These are phyloP conservation scores for Rhinella marina DNA, from an alignment of 2,797 vertebrate genomes.

Conservation along the genomic window DNA sequence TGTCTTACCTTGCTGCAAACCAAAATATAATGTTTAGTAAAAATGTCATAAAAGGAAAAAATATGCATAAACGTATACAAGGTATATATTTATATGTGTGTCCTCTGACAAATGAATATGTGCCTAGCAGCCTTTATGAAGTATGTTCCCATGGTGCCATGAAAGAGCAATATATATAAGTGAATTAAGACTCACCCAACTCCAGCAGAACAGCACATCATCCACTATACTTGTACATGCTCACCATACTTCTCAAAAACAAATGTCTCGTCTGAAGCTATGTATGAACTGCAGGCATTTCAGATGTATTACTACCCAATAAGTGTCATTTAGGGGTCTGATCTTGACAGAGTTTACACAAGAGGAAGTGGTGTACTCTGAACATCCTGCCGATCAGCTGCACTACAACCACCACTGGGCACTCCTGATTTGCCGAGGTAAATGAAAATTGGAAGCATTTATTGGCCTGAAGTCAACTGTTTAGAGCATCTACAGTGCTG, in stretches of 20 bases:
- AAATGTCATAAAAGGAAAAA: neutral
- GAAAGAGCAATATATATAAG: neutral
- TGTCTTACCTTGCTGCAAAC: slow-evolving; percentile 85
- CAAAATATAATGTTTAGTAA: neutral
- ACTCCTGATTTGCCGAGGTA: too few species aligned
- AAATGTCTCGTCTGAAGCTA: too few species aligned
- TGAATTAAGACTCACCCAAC: neutral
- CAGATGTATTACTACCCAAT: neutral
- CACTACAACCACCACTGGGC: too few species aligned
- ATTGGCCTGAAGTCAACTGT: too few species aligned
- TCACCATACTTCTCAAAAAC: too few species aligned
- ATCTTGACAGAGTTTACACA: too few species aligned
- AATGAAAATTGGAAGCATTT: too few species aligned
- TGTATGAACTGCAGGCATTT: too few species aligned
- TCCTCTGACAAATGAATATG: neutral
- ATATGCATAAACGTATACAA: neutral
- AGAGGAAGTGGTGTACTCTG: too few species aligned
- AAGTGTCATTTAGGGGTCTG: neutral
- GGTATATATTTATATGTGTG: neutral
- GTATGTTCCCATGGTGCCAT: neutral
- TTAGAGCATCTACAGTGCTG: too few species aligned
- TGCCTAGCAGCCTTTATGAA: neutral
- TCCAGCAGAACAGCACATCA: neutral
- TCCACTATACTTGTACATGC: neutral
- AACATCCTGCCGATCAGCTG: too few species aligned